Evolutionary conservation across 2,113 vertebrate genomes (phyloP).

Genomic region (Mixornis gularis): DNA sequence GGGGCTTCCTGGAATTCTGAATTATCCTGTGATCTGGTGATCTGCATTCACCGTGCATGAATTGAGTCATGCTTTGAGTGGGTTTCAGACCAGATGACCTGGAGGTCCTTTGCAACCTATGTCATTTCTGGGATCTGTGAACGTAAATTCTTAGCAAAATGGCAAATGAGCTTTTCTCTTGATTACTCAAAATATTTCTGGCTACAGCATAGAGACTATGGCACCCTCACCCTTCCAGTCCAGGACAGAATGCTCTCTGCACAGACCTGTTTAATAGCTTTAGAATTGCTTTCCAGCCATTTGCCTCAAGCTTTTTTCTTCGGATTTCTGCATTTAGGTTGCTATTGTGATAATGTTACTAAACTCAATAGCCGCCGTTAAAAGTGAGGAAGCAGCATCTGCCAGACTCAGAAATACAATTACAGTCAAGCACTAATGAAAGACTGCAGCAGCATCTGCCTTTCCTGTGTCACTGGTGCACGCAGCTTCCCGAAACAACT

Average conservation of each 20-base stretch:
- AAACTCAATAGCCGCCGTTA: slow-evolving; percentile 15
- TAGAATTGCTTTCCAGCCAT: slow-evolving; percentile 6
- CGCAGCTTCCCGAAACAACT: background rate
- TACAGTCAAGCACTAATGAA: slow-evolving; percentile 36
- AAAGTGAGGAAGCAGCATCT: slow-evolving; percentile 44
- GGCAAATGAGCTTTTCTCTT: background rate
- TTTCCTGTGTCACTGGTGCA: slow-evolving; percentile 1
- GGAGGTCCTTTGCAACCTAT: background rate
- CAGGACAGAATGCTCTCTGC: background rate
- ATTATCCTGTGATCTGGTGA: background rate
- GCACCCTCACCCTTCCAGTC: background rate
- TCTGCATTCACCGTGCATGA: background rate
- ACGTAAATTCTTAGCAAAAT: background rate
- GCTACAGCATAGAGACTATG: background rate
- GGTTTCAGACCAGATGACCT: background rate
- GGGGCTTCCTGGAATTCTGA: background rate
- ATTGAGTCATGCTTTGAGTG: background rate
- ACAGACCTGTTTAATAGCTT: slow-evolving; percentile 5
- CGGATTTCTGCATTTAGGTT: slow-evolving; percentile 34
- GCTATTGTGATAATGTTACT: slow-evolving; percentile 15
- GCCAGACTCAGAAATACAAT: slow-evolving; percentile 42
- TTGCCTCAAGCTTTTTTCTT: slow-evolving; percentile 28
- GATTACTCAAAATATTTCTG: background rate
- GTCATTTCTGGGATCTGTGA: background rate
- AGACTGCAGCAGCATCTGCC: slow-evolving; percentile 32